Base-by-base conservation (phyloP, 2,888 invertebrate genomes). In the Aleiodes leptofemur region DNA sequence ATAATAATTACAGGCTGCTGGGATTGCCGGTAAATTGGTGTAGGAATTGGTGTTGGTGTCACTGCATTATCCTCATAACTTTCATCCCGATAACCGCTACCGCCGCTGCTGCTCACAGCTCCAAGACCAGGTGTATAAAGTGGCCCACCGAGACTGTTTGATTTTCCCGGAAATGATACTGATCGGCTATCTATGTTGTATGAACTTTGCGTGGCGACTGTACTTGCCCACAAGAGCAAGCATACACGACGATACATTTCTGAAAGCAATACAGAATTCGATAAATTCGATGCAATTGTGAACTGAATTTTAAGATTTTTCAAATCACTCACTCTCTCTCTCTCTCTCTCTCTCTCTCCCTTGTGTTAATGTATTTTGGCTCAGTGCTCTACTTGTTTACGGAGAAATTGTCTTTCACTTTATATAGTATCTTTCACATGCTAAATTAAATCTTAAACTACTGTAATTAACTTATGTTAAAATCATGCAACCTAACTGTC, bases 41-140 rank as follows among this genome's bases (percentile, higher is more conserved):
- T 78, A 3, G 88, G 86, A 0, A 87, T 84, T 0, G 89, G 88
- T 1, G 89, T 88, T 4, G 89, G 89, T 3, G 89, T 89, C 0
- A 89, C 89, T 2, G 88, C 88, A 72, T 89, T 89, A 72, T 89
- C 88, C 76, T 89, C 89, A 79, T 89, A 89, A 73, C 89, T 89
- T 78, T 87, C 88, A 74, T 89, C 89, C 23, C 89, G 84, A 74
- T 86, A 89, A 53, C 87, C 23, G 23, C 23, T 23, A 23, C 23
- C 23, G 23, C 23, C 2, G 23, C 23, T 86, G 77, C 86, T 83
- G 11, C 84, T 85, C 0, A 82, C 78, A 50, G 82, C 82, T 43
- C 82, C 81, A 16, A 86, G 78, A 7, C 86, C 84, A 9, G 86
- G 79, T 29, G 84, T 82, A 74, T 87, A 89, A 3, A 89, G 85